Evolutionary conservation across 1,140 invertebrate species (phyloP), one percentile per base, ranked within the genome.

Genomic region (Cotesia chilonis): DNA sequence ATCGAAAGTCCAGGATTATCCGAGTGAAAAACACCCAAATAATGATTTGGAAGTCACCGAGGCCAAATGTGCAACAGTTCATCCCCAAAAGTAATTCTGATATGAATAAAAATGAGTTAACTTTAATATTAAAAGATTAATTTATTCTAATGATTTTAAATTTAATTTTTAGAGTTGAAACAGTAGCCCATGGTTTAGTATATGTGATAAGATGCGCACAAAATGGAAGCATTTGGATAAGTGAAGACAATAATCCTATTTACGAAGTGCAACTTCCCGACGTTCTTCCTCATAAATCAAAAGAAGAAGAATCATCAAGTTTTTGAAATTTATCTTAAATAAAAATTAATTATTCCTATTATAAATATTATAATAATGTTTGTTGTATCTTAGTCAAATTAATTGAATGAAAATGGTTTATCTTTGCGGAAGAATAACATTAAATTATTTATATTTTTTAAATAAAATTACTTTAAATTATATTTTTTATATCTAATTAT

Each of bases 151-250:
- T 60, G n/a, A 28, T 37, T 57, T 60, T 36, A 47, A 60, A 35
- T 28, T 51, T 20, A 47, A 6, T 54, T 55, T 68, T 57, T 35
- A 89, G 88, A 51, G 77, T 85, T 12, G 82, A 84, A 36, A 81
- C 81, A 38, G 81, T 89, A 2, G 88, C 88, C 2, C 82, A 86
- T 64, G 87, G 86, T 14, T 76, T 89, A 73, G 80, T 89, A 12
- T 87, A 85, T 4, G 75, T 87, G 52, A 88, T 89, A 37, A 84
- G 82, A 51, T 83, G 86, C 59, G 89, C 86, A 1, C 82, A 84
- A 68, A 89, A 87, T 70, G 88, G 88, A 10, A 88, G 84, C 54
- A 80, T 89, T 2, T 89, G 88, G 88, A 85, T 89, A 28, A 82
- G 80, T 51, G 88, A 89, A 75, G 83, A 87, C 61, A 84, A 82